Evolutionary conservation across 23 tunicate genomes (phyloP), one percentile per base, ranked within the genome.

Genomic region (Diplosoma virens): DNA sequence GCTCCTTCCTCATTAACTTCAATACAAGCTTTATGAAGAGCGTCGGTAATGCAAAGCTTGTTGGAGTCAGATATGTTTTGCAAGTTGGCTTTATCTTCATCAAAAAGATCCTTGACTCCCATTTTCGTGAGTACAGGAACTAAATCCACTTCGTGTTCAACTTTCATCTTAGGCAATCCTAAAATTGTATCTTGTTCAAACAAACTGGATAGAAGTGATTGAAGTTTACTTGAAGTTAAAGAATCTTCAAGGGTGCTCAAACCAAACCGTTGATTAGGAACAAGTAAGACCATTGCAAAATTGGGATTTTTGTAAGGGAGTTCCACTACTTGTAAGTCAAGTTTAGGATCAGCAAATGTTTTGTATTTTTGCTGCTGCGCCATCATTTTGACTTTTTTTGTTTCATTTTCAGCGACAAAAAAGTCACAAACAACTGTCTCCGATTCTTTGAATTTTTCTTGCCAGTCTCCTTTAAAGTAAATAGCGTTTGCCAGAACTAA

Each of bases 381-480:
- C 97, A 90, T 90, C 87, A 91, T 84, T 21, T 71, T 29, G 0
- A 75, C 87, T 32, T 73, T 79, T 16, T 0, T 45, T 31, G 41
- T 59, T 34, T 74, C 61, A 0, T 48, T 31, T 32, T 79, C 64
- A 1, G 28, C 17, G 52, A 69, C 66, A 53, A 71, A 54, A 37
- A 91, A 91, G 67, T 84, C 84, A 28, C 3, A 2, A 25, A 52
- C 65, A 27, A 4, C 58, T 18, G 97, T 91, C 33, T 0, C 33
- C 14, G 33, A 18, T 5, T 71, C 60, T 5, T 84, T 33, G 55
- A 91, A 91, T 76, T 73, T 59, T 17, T 66, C 65, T 32, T 36
- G n/a, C 97, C 97, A 91, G 33, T 67, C 55, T 24, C 97, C 97
- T 83, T 91, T 91, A 66, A 91, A 91, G 37, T 91, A 91, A 4